Conservation (phyloP, 2,113 vertebrate genomes). For the Saguinus imperator region DNA sequence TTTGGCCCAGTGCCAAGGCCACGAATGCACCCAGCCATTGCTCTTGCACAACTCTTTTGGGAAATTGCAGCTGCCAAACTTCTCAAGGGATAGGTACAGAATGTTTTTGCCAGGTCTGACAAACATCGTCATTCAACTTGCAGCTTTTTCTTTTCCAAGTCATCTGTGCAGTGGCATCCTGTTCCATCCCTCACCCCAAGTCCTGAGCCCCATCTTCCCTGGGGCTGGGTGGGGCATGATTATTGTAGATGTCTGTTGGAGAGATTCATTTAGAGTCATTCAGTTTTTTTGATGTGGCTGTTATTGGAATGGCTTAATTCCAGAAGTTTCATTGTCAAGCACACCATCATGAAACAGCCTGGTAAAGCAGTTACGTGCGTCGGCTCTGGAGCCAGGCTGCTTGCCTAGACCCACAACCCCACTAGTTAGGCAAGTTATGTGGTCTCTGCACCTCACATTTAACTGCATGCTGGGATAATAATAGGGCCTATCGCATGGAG, state of each 20-base stretch:
- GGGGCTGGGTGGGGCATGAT: not conserved
- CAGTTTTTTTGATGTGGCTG: not conserved
- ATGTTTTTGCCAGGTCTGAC: not conserved
- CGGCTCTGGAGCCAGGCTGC: not conserved
- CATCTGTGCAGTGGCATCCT: not conserved
- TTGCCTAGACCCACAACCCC: not conserved
- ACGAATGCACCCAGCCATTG: not conserved
- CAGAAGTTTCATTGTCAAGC: not conserved
- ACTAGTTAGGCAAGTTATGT: not conserved
- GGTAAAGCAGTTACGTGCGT: not conserved
- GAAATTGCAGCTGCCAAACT: not conserved
- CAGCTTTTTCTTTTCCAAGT: not conserved
- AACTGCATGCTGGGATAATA: not conserved
- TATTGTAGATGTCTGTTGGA: not conserved
- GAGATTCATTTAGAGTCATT: not conserved
- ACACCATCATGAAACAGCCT: not conserved
- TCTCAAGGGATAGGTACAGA: not conserved
- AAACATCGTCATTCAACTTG: not conserved
- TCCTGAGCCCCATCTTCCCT: not conserved
- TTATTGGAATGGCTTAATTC: not conserved
- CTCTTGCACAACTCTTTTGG: not conserved
- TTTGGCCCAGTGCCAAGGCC: not conserved
- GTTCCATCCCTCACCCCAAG: not conserved
- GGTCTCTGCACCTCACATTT: not conserved
- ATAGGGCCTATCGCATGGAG: rapidly evolving